Evolutionary conservation across 2,797 vertebrate species (phyloP), one percentile per base, ranked within the genome.

Genomic region (Sebastes nivosus): DNA sequence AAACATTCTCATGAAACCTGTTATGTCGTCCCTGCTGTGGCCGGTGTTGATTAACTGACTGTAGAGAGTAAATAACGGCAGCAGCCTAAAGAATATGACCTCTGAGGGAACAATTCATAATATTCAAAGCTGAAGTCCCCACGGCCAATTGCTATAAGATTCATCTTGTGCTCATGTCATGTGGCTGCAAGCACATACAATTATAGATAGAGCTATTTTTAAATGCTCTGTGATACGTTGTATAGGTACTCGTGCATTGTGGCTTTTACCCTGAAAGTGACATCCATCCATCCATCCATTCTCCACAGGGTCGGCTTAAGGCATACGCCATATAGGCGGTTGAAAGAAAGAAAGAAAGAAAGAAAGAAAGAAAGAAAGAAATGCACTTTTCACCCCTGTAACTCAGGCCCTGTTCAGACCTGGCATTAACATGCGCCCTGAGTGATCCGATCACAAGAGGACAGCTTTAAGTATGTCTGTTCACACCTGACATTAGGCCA

Each of bases 1-100:
- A 70, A 75, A 91, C 81, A 59, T 81, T 91, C 79, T 93, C 87
- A 84, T 76, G 63, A 87, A 93, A 88, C 70, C 79, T 83, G 85
- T 75, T 82, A 71, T 81, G 79, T 87, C 58, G 50, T 81, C 64
- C 54, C 71, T 69, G 78, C 68, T 70, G 81, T 76, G 75, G 79
- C 76, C 70, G 71, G 57, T 75, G 81, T 82, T 84, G 75, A 89
- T 92, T 75, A 83, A 79, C 80, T 88, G 66, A 84, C 74, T 87
- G 72, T 60, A 72, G 42, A 38, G 9, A 75, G 61, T 79, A 67
- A 87, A 88, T 66, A 88, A 81, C 64, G 34, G 12, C 16, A 84
- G 7, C 46, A 78, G 27, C 8, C 18, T 22, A 18, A 32, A 0
- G 9, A 75, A 54, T 32, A 63, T 74, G 64, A 79, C 64, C 72